Percentiles rank a stretch among this genome's conserved stretches.
phyloP scores from a whole-genome alignment of 2,797 vertebrate genomes.

The Mus minutoides region DNA sequence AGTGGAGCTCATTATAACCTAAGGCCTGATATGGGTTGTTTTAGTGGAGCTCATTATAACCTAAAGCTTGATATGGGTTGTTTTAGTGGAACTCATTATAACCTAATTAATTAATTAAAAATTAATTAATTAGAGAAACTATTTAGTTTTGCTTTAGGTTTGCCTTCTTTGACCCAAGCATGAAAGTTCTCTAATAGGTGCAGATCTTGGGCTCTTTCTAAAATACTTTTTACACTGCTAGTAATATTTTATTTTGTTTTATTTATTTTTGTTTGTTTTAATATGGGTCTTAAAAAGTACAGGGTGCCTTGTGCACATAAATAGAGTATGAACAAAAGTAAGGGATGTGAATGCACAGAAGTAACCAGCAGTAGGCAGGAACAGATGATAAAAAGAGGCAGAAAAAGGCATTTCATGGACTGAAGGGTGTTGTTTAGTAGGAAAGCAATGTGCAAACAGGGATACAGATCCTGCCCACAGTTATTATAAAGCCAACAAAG shows the following conservation, averaged over 20 bases:
- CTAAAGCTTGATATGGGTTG: not conserved
- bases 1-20: not conserved
- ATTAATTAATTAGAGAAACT: not conserved
- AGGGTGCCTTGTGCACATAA: slow-evolving; percentile 20
- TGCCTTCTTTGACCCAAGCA: not conserved
- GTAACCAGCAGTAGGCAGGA: slow-evolving; percentile 67
- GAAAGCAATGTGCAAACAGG: slow-evolving; percentile 18
- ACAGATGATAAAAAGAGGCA: slow-evolving; percentile 63
- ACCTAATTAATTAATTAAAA: not conserved
- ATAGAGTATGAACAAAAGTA: slow-evolving; percentile 50
- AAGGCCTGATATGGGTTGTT: not conserved
- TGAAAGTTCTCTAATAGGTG: slow-evolving; percentile 11
- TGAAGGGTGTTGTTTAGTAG: slow-evolving; percentile 40
- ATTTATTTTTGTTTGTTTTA: slow-evolving; percentile 30
- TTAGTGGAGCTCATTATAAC: slow-evolving; percentile 3
- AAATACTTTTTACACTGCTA: slow-evolving; percentile 30
- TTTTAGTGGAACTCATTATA: slow-evolving; percentile 18
- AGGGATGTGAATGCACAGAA: slow-evolving; percentile 41
- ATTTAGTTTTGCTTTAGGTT: slow-evolving; percentile 30
- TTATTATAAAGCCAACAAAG: slow-evolving; percentile 64
- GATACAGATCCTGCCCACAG: slow-evolving; percentile 31
- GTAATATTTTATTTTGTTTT: not conserved
- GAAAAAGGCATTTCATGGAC: slow-evolving; percentile 8
- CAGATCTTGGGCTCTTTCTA: slow-evolving; percentile 39
- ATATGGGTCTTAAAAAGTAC: slow-evolving; percentile 29